Base-by-base conservation (phyloP, 2,888 invertebrate species). In the Arctia plantaginis region DNA sequence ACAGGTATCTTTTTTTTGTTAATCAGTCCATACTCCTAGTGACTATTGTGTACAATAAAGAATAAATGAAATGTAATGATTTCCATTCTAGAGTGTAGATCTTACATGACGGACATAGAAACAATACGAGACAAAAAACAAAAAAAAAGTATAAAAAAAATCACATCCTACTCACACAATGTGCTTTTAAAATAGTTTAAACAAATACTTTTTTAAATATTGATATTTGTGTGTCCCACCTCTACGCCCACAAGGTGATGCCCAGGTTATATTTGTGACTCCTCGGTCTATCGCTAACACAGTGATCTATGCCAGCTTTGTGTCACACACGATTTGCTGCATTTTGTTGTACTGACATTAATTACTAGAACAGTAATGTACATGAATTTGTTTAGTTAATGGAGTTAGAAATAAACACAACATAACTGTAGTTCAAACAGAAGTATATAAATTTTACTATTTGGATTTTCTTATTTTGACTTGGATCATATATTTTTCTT, bases 261-360 rank as follows among this genome's bases (percentile, higher is more conserved):
- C 30, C 8, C 74, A 33, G 69, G 77, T 77, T 79, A 79, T 79
- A 78, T 79, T 79, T 71, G 77, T 77, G 70, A 33, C 76, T 81
- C 65, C 74, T 68, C 80, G 86, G 73, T 70, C 80, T 85, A 87
- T 87, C 86, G 83, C 70, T 69, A 69, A 51, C 59, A 41, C 35
- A 77, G 83, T 87, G 87, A 87, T 83, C 71, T 44, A 87, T 70
- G 41, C 30, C 78, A 73, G 77, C 73, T 20, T 74, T 80, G 74
- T 81, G 77, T 76, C 76, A 77, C 74, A 68, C 66, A 35, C 66
- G 69, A 77, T 83, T 85, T 73, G 66, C 72, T 66, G 68, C 13
- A 44, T 64, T 70, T 70, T 70, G 64, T 70, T 44, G 44, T 39
- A 30, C 64, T 69, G 74, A 41, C 78, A 81, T 75, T 78, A 78